phyloP scores from a whole-genome alignment of 2,113 vertebrate species.

The Serinus canaria region DNA sequence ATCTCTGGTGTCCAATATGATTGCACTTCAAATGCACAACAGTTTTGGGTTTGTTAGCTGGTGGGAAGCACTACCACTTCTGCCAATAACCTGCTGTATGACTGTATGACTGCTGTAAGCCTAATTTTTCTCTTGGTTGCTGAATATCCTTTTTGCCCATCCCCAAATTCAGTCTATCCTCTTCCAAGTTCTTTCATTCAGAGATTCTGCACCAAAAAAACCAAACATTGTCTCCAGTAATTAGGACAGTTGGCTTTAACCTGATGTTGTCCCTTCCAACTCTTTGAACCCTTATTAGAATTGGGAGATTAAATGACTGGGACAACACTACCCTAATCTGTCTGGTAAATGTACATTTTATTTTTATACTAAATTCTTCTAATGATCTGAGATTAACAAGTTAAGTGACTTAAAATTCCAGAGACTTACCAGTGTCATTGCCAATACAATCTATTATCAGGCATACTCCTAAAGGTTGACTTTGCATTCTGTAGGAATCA shows the following conservation, averaged over 20 bases:
- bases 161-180: background rate
- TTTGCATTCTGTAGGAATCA: slow-evolving; percentile 81
- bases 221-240: background rate
- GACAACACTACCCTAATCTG: background rate
- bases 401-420: background rate
- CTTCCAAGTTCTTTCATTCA: background rate
- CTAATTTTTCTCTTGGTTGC: background rate
- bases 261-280: background rate
- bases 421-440: slow-evolving; percentile 81
- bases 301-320: background rate
- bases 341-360: background rate
- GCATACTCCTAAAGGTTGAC: slow-evolving; percentile 82
- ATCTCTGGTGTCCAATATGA: background rate
- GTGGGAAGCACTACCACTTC: background rate
- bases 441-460: slow-evolving; percentile 92
- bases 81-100: background rate
- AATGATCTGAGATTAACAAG: background rate
- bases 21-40: background rate
- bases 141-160: background rate
- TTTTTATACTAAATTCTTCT: background rate
- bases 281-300: background rate
- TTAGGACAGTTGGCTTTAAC: background rate
- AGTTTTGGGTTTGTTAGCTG: background rate
- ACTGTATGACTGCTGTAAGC: background rate
- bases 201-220: background rate